phyloP scores from a whole-genome alignment of 2,888 invertebrate species.

The Trissonchulus latispiculum region DNA sequence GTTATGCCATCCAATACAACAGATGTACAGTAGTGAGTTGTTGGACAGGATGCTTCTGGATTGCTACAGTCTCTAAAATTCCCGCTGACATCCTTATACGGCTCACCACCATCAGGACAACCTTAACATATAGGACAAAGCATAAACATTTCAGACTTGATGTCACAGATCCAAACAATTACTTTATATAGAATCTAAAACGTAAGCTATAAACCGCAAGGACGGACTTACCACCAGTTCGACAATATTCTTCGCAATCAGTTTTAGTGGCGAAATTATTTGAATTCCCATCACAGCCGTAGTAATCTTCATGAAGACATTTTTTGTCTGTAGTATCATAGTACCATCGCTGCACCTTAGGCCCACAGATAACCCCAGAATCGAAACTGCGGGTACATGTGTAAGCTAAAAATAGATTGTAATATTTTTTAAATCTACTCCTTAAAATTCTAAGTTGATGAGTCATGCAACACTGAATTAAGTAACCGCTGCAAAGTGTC shows the following conservation, averaged over 20 bases:
- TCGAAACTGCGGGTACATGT: slow-evolving; percentile 41
- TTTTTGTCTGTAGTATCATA: slow-evolving; percentile 33
- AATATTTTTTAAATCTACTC: no score
- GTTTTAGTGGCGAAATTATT: slow-evolving; percentile 39
- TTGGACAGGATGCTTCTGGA: slow-evolving; percentile 37
- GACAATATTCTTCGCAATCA: slow-evolving; percentile 43
- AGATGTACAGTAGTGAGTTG: slow-evolving; percentile 41
- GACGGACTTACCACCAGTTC: background rate
- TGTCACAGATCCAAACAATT: no score
- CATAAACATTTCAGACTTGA: no score
- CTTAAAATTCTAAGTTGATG: no score
- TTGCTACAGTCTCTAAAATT: slow-evolving; percentile 37
- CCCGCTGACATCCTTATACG: slow-evolving; percentile 41
- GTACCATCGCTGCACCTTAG: slow-evolving; percentile 42
- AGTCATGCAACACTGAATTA: no score
- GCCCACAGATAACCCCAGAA: slow-evolving; percentile 40
- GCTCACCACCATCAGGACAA: slow-evolving; percentile 42
- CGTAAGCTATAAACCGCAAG: no score
- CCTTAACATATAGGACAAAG: no score
- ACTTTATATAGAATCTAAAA: no score
- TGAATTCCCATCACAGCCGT: slow-evolving; percentile 42
- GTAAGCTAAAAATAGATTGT: slow-evolving; percentile 39
- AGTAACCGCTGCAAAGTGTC: no score
- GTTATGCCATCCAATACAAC: slow-evolving; percentile 32
- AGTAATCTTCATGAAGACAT: slow-evolving; percentile 39